A percentile compares a stretch with the other conserved stretches of the same genome.
phyloP scores from a whole-genome alignment of 2,888 invertebrate species.

The Chrysotoxum bicinctum region DNA sequence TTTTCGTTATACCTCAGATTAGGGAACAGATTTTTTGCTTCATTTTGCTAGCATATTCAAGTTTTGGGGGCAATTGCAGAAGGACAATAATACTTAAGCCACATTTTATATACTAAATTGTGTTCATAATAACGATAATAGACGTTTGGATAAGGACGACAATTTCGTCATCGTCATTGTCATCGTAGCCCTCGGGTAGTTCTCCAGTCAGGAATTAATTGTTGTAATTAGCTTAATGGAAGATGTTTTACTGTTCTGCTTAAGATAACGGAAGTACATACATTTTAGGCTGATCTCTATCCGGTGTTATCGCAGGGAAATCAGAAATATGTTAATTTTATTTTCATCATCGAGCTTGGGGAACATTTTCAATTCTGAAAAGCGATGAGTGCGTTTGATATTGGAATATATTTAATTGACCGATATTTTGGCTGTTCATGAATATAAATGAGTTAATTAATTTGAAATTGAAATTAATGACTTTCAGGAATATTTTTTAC shows the following conservation, averaged over 20 bases:
- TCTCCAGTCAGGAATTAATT: slow-evolving; percentile 11
- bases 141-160: slow-evolving; percentile 4
- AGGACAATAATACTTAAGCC: slow-evolving; percentile 30
- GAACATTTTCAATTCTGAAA: background rate
- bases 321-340: slow-evolving; percentile 13
- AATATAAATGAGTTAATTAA: background rate
- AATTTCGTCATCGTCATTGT: background rate
- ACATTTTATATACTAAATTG: slow-evolving; percentile 52
- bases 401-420: background rate
- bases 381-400: background rate
- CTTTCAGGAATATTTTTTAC: background rate
- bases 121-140: slow-evolving; percentile 17
- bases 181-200: background rate
- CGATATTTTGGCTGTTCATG: background rate
- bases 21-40: slow-evolving; percentile 25
- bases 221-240: slow-evolving; percentile 52
- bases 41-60: background rate
- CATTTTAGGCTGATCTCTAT: background rate
- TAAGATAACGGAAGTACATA: background rate
- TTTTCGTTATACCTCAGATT: slow-evolving; percentile 46
- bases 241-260: slow-evolving; percentile 20
- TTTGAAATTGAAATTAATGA: background rate
- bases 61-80: slow-evolving; percentile 23
- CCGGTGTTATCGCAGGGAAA: background rate
- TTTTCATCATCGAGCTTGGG: background rate